Evolutionary conservation across 1,140 invertebrate genomes (phyloP), one percentile per base, ranked within the genome.

Genomic region (Euwallacea fornicatus): DNA sequence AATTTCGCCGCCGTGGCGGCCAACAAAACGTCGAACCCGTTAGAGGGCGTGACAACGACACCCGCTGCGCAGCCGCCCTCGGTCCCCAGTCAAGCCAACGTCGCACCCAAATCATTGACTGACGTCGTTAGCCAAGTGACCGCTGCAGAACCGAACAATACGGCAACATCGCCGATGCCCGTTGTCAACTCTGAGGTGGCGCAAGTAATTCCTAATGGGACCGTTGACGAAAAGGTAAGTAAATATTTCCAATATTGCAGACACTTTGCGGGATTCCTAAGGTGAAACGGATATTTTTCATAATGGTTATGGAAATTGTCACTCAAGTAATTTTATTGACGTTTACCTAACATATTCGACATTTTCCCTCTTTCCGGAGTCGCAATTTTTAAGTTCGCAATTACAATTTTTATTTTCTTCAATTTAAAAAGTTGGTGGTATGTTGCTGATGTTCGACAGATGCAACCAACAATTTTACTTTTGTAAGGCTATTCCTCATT

Each of bases 1-100:
- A 89, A 89, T 77, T 88, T 88, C 78, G 88, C 88, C 58, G 86
- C 87, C 2, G 87, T 88, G 71, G 86, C 87, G 76, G 87, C 87
- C 55, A 86, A 82, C 81, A 82, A 83, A 78, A 75, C 82, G 55
- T 42, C 11, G 62, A 72, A 50, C n/a, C 42, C 7, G 13, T 50
- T 6, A 68, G 13, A 21, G 50, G 10, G 46, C 11, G 54, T n/a
- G 43, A 82, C 46, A 13, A 33, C 16, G 41, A 13, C n/a, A 13
- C 11, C 42, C 7, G 6, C 10, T 53, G 10, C 13, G 11, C 47
- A 50, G 2, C 60, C 6, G 21, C 21, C 21, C 21, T 33, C 21
- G 21, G 21, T 7, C 33, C 16, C 7, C 46, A 8, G 44, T 11
- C 11, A 8, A 8, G 4, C n/a, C 50, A 9, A 16, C 15, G 50